Evolutionary conservation across 2,797 vertebrate species (phyloP).

Genomic region (Sciurus carolinensis): DNA sequence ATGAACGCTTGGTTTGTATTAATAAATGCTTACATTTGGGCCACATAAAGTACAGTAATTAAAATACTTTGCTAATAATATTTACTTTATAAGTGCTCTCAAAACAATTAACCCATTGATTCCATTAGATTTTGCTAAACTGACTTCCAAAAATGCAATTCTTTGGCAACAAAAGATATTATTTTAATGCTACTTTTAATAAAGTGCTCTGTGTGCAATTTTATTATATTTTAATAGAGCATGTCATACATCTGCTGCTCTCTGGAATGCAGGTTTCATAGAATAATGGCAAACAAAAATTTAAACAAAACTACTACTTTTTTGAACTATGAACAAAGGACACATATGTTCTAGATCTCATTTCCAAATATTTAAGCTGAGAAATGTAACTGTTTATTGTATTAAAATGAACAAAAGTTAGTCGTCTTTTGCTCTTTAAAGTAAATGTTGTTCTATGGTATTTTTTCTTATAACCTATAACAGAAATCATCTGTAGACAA

Average conservation of each 20-base stretch:
- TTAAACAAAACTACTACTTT: slow-evolving; percentile 82
- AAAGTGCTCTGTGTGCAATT: slow-evolving; percentile 64
- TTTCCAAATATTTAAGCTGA: slow-evolving; percentile 86
- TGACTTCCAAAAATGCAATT: slow-evolving; percentile 77
- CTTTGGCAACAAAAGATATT: slow-evolving; percentile 81
- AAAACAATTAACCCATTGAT: slow-evolving; percentile 85
- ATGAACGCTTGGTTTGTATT: slow-evolving; percentile 93
- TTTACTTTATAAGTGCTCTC: slow-evolving; percentile 88
- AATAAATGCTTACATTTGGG: slow-evolving; percentile 91
- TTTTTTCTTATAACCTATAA: slow-evolving; percentile 84
- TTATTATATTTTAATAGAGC: slow-evolving; percentile 83
- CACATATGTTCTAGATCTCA: slow-evolving; percentile 85
- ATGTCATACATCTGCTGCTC: slow-evolving; percentile 68
- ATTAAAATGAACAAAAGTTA: slow-evolving; percentile 81
- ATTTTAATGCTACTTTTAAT: slow-evolving; percentile 74
- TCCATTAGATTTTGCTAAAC: slow-evolving; percentile 82
- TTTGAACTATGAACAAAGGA: slow-evolving; percentile 80
- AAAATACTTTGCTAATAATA: slow-evolving; percentile 90
- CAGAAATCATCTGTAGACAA: slow-evolving; percentile 83
- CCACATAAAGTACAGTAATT: slow-evolving; percentile 90
- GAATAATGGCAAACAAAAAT: slow-evolving; percentile 84
- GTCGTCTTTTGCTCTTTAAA: slow-evolving; percentile 84
- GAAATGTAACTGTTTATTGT: slow-evolving; percentile 83
- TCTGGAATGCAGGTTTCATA: slow-evolving; percentile 83
- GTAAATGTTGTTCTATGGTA: slow-evolving; percentile 77